These are phyloP conservation scores for Rattus norvegicus DNA, from an alignment of 2,113 vertebrate species.

Conservation along the genomic window DNA sequence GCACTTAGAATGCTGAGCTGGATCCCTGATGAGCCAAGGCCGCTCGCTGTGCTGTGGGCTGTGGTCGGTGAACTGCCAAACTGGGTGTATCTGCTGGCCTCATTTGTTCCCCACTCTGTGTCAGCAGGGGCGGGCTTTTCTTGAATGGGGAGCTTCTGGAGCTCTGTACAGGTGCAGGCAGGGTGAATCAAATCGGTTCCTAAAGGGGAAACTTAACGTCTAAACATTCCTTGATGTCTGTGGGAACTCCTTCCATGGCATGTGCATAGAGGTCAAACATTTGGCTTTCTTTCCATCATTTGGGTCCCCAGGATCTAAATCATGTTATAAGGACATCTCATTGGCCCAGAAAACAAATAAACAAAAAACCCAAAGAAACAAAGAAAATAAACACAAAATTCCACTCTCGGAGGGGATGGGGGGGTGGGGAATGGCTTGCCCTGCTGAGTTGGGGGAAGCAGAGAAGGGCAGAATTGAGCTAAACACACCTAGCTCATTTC, in stretches of 20 bases:
- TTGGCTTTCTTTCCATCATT: background rate
- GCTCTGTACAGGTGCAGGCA: slow-evolving; percentile 14
- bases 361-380: background rate
- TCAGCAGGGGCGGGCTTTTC: slow-evolving; percentile 59
- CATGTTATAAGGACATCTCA: background rate
- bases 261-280: background rate
- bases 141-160: slow-evolving; percentile 65
- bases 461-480: slow-evolving; percentile 14
- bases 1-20: slow-evolving; percentile 70
- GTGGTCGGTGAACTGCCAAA: slow-evolving; percentile 65
- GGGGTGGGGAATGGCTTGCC: too few species aligned
- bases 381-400: background rate
- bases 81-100: slow-evolving; percentile 58
- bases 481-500: slow-evolving; percentile 57
- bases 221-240: background rate
- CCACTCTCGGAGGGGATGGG: background rate
- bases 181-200: slow-evolving; percentile 51
- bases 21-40: slow-evolving; percentile 73
- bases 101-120: slow-evolving; percentile 26
- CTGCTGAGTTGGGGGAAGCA: slow-evolving; percentile 61
- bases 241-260: background rate
- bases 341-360: background rate
- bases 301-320: too few species aligned
- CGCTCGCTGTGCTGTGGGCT: too few species aligned
- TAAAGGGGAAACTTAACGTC: background rate